These are phyloP conservation scores for Heliopora coerulea DNA, from an alignment of 92 coral and sea anemone genomes.

Conservation along the genomic window DNA sequence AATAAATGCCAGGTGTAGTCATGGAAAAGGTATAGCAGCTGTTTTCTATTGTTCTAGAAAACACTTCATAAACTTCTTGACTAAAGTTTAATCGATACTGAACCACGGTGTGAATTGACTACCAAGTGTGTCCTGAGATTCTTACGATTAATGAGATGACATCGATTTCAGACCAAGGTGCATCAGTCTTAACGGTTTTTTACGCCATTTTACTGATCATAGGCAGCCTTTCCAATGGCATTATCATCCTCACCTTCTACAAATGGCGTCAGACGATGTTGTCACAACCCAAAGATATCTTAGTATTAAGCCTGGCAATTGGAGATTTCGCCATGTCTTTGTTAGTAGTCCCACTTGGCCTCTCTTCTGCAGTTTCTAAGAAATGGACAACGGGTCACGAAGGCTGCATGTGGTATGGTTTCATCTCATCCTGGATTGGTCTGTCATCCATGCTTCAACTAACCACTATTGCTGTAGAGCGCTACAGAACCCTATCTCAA, in stretches of 20 bases:
- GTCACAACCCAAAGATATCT: conserved; percentile 30
- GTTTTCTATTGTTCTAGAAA: no score
- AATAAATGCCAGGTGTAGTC: no score
- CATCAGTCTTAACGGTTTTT: not conserved
- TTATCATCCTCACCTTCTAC: conserved; percentile 51
- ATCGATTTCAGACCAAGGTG: not conserved
- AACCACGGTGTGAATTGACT: no score
- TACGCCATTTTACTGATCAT: not conserved
- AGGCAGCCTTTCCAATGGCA: conserved; percentile 47
- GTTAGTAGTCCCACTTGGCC: conserved; percentile 52
- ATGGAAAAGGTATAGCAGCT: no score
- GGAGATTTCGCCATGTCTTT: conserved; percentile 64
- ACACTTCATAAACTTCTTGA: no score
- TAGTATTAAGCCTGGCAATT: conserved; percentile 65
- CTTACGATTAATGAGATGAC: no score
- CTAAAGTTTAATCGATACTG: no score
- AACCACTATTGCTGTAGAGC: conserved; percentile 57
- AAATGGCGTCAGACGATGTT: conserved; percentile 41
- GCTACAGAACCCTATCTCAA: conserved; percentile 37
- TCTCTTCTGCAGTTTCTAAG: conserved; percentile 48
- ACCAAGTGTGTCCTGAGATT: no score
- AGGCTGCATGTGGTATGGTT: conserved; percentile 60
- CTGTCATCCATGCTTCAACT: conserved; percentile 62
- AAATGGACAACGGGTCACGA: conserved; percentile 48
- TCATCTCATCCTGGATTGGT: conserved; percentile 55